Evolutionary conservation across 2,888 invertebrate species (phyloP).

Genomic region (Orthosia gracilis): DNA sequence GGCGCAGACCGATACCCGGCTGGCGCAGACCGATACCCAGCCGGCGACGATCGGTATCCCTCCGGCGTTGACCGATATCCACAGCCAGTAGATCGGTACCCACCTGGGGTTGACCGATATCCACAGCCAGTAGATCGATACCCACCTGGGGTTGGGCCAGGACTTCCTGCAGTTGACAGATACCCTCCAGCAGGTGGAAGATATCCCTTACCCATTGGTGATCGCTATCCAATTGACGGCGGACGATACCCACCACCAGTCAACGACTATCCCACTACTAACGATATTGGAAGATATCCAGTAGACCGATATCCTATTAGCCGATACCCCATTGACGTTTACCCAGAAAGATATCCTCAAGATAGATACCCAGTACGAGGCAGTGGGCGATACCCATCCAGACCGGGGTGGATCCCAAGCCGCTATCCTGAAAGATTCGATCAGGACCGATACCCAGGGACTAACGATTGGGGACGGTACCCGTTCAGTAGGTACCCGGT

Average conservation of each 20-base stretch:
- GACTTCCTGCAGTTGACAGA: conserved; percentile 64
- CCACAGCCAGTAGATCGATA: conserved; percentile 71
- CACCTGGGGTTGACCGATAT: conserved; percentile 77
- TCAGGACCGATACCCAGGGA: conserved; percentile 84
- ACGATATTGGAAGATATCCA: conserved; percentile 84
- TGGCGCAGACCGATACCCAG: conserved; percentile 84
- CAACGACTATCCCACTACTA: conserved; percentile 67
- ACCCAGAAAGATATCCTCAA: conserved; percentile 79
- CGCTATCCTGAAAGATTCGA: conserved; percentile 89
- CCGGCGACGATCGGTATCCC: conserved; percentile 80
- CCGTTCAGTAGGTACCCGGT: conserved; percentile 87
- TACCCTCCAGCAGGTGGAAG: conserved; percentile 74
- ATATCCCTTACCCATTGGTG: conserved; percentile 73
- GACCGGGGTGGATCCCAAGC: conserved; percentile 78
- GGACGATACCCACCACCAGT: conserved; percentile 77
- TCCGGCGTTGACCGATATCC: conserved; percentile 82
- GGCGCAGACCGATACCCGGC: conserved; percentile 81
- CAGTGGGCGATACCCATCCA: conserved; percentile 80
- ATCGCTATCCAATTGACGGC: conserved; percentile 85
- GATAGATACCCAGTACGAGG: conserved; percentile 83
- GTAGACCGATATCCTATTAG: conserved; percentile 79
- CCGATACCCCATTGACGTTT: conserved; percentile 75
- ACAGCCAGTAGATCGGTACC: conserved; percentile 61
- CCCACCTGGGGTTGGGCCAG: conserved; percentile 71
- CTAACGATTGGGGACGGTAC: conserved; percentile 86